Evolutionary conservation across 53 echinoderm and acorn worm species (phyloP).

Genomic region (Stichopus horrens): DNA sequence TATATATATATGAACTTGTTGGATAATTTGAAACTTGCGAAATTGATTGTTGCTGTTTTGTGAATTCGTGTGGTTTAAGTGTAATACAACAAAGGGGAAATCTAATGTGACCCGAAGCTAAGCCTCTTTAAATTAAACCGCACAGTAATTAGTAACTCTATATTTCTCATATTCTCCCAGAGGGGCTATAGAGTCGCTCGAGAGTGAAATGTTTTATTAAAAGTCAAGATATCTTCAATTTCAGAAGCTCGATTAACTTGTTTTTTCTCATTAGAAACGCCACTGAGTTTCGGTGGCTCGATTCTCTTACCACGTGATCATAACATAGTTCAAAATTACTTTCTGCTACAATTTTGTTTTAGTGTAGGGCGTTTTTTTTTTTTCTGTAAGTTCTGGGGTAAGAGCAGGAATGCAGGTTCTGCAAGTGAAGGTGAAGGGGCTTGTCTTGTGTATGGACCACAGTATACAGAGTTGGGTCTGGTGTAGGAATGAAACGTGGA

Average conservation of each 20-base stretch:
- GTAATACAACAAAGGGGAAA: conserved; percentile 14
- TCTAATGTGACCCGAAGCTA: conserved; percentile 21
- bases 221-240: background rate
- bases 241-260: conserved; percentile 20
- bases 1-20: background rate
- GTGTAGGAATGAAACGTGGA: too few species aligned
- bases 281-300: background rate
- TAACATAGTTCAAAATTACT: background rate
- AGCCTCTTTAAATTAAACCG: conserved; percentile 41
- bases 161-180: conserved; percentile 23
- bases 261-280: background rate
- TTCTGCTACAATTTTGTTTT: too few species aligned
- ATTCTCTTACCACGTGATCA: background rate
- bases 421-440: too few species aligned
- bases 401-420: too few species aligned
- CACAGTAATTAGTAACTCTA: conserved; percentile 43
- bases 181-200: conserved; percentile 7
- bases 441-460: too few species aligned
- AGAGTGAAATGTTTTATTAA: conserved; percentile 16
- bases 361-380: too few species aligned
- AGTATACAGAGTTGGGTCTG: too few species aligned
- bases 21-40: background rate
- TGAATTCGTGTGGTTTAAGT: background rate
- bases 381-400: too few species aligned
- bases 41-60: conserved; percentile 10